Base-by-base conservation (phyloP, 1,140 invertebrate species). In the Paraescarpia echinospica region DNA sequence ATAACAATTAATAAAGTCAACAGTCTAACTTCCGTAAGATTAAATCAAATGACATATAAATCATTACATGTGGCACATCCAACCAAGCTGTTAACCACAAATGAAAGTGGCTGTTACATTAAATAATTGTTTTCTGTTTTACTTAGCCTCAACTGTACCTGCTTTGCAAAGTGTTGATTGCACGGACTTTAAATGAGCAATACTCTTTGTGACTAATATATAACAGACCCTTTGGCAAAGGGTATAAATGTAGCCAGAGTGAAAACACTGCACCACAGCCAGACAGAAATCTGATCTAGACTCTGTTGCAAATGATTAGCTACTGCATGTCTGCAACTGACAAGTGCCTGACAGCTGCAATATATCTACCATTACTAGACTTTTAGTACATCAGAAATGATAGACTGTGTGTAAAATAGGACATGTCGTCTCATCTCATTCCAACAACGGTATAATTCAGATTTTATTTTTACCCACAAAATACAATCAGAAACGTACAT, bases 221-320 rank as follows among this genome's bases (percentile, higher is more conserved):
- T 27, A 77, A 77, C 59, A 77, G 59, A 31, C 27, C 2, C 14
- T 77, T 77, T 77, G 59, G 59, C 18, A 31, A 77, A 77, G 22
- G 59, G 59, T 77, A 77, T 77, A 4, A 77, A 1, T 77, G 22
- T 18, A 77, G 59, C 22, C 59, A 14, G 59, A 77, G 27, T 31
- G 27, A 18, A 5, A 77, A 77, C 59, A 77, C 59, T 77, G 59
- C 27, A 77, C 27, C 59, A 77, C 59, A 77, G 59, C 59, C 59
- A 77, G 59, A 77, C 59, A 77, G 59, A 77, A 77, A 77, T 77
- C 59, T 77, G 59, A 77, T 77, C 59, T 77, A 77, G 59, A 77
- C 8, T 77, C 59, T 77, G 59, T 77, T 77, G 59, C 59, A 77
- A 77, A 77, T 77, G 59, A 77, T 77, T 77, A 77, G 59, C 59